Conservation (phyloP, 1,140 invertebrate species). For the Apis cerana region DNA sequence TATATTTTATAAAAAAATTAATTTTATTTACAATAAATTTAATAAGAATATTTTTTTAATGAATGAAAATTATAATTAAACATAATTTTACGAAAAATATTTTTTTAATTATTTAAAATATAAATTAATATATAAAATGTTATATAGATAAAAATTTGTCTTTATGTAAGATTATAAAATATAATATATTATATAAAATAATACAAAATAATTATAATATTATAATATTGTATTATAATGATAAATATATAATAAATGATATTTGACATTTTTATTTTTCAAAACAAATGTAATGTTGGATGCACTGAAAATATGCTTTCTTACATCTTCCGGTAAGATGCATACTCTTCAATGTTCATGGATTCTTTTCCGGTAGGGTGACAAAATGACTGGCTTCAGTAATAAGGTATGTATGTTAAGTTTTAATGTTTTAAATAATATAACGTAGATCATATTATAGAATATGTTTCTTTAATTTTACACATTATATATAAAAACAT, state of each 20-base stretch:
- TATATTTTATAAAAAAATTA: background rate
- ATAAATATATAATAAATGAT: background rate
- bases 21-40: background rate
- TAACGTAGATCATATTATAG: background rate
- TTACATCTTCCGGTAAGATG: conserved; percentile 47
- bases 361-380: conserved; percentile 70
- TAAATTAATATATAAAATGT: background rate
- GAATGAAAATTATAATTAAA: background rate
- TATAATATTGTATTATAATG: background rate
- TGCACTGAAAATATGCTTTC: background rate
- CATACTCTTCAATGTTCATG: background rate
- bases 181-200: background rate
- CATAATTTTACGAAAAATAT: background rate
- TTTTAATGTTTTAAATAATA: conserved; percentile 56
- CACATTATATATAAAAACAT: background rate
- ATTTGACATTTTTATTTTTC: background rate
- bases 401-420: conserved; percentile 72
- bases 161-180: background rate
- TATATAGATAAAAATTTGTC: background rate
- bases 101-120: background rate
- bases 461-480: background rate
- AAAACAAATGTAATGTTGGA: conserved; percentile 18
- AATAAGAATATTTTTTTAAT: background rate
- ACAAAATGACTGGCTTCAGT: conserved; percentile 76
- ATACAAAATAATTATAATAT: background rate